These are phyloP conservation scores for Panagrolaimus sp. DNA, from an alignment of 1,140 invertebrate genomes.

Conservation along the genomic window DNA sequence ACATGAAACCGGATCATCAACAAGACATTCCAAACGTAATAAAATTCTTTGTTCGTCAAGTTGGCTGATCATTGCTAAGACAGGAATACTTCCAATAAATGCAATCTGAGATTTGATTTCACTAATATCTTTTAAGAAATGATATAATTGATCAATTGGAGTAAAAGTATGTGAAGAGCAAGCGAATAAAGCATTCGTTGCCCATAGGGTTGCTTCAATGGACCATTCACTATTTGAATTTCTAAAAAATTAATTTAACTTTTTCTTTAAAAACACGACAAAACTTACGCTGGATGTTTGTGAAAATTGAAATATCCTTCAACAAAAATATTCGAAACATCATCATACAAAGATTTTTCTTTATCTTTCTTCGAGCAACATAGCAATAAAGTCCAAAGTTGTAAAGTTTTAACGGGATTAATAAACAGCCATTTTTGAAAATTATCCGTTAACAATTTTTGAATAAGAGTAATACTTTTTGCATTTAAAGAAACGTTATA, in stretches of 20 bases:
- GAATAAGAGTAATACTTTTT: neutral
- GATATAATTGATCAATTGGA: neutral
- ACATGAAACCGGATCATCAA: neutral
- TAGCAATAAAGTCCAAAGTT: neutral
- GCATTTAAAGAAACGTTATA: constrained; percentile 2
- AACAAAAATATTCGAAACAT: neutral
- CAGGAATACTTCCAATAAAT: neutral
- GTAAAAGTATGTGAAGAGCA: neutral
- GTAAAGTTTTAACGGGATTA: neutral
- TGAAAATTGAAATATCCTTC: neutral
- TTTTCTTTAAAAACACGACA: neutral
- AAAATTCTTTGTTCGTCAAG: constrained; percentile 12
- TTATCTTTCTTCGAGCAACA: constrained; percentile 3
- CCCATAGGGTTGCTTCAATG: neutral
- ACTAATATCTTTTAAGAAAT: neutral
- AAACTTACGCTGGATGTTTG: neutral
- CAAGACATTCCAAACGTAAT: neutral
- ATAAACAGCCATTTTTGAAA: neutral
- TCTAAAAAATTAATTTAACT: neutral
- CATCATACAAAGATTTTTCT: constrained; percentile 2
- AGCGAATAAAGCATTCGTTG: constrained; percentile 7
- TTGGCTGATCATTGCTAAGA: neutral
- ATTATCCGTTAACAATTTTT: constrained; percentile 8
- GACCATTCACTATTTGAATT: neutral
- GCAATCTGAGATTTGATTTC: neutral